Conservation (phyloP, 1,140 invertebrate species). For the Cydia pomonella region DNA sequence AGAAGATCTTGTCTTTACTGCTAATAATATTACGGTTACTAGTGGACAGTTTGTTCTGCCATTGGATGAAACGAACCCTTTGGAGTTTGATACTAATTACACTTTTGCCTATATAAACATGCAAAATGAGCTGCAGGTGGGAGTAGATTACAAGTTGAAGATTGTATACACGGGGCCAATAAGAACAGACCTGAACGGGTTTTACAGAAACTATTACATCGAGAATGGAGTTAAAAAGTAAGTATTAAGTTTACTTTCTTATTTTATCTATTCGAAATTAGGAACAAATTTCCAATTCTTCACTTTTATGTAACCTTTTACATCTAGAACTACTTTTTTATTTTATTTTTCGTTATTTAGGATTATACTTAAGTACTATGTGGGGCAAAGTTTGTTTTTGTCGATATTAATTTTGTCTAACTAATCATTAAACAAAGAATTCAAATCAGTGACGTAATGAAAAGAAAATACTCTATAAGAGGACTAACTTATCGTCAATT, state of each 20-base stretch:
- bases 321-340: too few species aligned
- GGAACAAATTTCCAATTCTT: too few species aligned
- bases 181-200: slow-evolving; percentile 85
- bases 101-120: slow-evolving; percentile 69
- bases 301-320: too few species aligned
- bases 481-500: too few species aligned
- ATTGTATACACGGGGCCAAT: slow-evolving; percentile 81
- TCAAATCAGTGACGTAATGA: too few species aligned
- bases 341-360: too few species aligned
- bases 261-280: not conserved
- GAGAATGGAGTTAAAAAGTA: slow-evolving; percentile 75
- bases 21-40: slow-evolving; percentile 63
- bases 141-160: slow-evolving; percentile 66
- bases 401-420: too few species aligned
- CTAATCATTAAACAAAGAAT: too few species aligned
- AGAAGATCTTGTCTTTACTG: slow-evolving; percentile 79
- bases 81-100: slow-evolving; percentile 63
- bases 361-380: too few species aligned
- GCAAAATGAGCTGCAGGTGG: slow-evolving; percentile 48
- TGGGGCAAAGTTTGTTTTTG: too few species aligned
- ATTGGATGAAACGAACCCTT: slow-evolving; percentile 44
- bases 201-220: slow-evolving; percentile 90
- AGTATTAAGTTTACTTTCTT: slow-evolving; percentile 45
- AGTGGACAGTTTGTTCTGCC: slow-evolving; percentile 48
- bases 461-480: too few species aligned